Conservation (phyloP, 2,888 invertebrate species). For the Hirtodrosophila trivittata region DNA sequence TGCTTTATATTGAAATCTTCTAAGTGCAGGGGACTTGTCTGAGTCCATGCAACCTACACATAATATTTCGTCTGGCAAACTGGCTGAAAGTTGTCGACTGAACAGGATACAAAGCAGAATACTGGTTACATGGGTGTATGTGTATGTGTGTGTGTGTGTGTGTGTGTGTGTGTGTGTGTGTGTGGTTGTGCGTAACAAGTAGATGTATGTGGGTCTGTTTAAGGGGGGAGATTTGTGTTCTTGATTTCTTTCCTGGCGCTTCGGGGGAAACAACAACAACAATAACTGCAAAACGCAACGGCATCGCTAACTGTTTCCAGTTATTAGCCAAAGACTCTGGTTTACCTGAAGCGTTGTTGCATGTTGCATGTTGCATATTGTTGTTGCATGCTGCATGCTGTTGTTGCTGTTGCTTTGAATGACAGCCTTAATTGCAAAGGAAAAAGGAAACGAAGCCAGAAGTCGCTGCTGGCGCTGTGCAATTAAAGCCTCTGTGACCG, state of each 20-base stretch:
- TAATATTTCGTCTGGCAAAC: constrained; percentile 20
- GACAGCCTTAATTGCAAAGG: constrained; percentile 53
- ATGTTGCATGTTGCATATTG: not conserved
- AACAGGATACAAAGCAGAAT: constrained; percentile 50
- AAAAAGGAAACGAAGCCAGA: constrained; percentile 58
- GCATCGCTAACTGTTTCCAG: constrained; percentile 55
- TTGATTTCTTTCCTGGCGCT: constrained; percentile 40
- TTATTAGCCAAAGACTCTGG: constrained; percentile 42
- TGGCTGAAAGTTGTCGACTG: constrained; percentile 30
- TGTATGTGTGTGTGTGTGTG: constrained; percentile 3
- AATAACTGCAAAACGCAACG: constrained; percentile 33
- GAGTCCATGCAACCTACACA: constrained; percentile 9
- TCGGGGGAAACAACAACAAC: constrained; percentile 15
- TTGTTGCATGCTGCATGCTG: constrained; percentile 2
- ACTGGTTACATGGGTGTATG: constrained; percentile 8
- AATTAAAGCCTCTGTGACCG: constrained; percentile 37
- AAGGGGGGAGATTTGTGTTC: constrained; percentile 22
- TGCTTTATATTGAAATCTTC: too few relatives aligned
- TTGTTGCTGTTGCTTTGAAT: constrained; percentile 11
- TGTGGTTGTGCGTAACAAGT: not conserved
- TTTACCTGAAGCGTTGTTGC: constrained; percentile 2
- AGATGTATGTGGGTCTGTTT: constrained; percentile 29
- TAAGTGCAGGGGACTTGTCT: not conserved
- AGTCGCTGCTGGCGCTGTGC: constrained; percentile 46
- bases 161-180: not conserved